phyloP scores from a whole-genome alignment of 2,888 invertebrate genomes.

The Teleiodes luculella region DNA sequence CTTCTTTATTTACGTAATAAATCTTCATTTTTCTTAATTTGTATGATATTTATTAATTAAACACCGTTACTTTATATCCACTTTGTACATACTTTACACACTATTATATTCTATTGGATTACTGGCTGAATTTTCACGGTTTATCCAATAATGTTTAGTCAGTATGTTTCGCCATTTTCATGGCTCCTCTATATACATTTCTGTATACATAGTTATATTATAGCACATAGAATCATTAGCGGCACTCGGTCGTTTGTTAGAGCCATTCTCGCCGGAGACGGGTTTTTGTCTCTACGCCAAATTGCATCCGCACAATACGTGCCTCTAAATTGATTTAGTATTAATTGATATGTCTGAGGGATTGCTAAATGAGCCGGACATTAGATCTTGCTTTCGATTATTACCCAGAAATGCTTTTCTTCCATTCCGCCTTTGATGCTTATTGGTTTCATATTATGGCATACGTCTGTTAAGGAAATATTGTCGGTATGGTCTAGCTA shows the following conservation, averaged over 20 bases:
- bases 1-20: no score
- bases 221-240: constrained; percentile 70
- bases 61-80: no score
- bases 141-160: neutral
- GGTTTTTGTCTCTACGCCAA: constrained; percentile 73
- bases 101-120: neutral
- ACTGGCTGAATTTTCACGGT: neutral
- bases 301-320: constrained; percentile 76
- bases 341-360: constrained; percentile 49
- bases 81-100: no score
- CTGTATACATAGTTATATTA: constrained; percentile 30
- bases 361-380: constrained; percentile 1
- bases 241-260: constrained; percentile 75
- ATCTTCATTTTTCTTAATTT: no score
- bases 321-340: constrained; percentile 69
- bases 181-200: neutral
- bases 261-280: constrained; percentile 68
- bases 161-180: neutral
- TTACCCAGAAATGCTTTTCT: no score
- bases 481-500: no score
- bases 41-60: no score
- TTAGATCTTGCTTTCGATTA: neutral
- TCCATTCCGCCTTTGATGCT: no score
- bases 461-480: no score
- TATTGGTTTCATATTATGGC: no score